Conservation (phyloP, 2,888 invertebrate genomes). For the Napeogenes sylphis region DNA sequence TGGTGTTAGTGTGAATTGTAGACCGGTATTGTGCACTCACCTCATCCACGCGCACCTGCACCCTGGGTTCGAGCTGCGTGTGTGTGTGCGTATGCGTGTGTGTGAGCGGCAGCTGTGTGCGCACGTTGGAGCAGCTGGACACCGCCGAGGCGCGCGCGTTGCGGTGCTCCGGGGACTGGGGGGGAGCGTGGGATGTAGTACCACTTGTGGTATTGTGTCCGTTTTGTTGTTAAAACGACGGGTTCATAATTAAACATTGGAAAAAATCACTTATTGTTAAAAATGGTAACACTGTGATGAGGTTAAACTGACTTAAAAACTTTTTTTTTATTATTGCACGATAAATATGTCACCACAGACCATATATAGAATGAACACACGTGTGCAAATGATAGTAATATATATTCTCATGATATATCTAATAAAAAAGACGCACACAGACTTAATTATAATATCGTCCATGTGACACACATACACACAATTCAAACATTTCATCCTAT, state of each 20-base stretch:
- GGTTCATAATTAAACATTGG: too few species aligned
- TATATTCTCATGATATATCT: too few species aligned
- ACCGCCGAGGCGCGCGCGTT: constrained; percentile 44
- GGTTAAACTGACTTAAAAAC: too few species aligned
- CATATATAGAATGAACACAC: too few species aligned
- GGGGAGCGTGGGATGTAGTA: neutral
- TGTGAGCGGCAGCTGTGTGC: constrained; percentile 48
- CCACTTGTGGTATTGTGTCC: neutral
- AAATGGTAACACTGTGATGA: too few species aligned
- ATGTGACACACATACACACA: neutral
- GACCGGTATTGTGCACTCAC: constrained; percentile 10
- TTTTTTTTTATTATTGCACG: too few species aligned
- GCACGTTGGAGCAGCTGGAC: constrained; percentile 55
- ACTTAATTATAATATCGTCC: neutral
- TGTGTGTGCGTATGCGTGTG: constrained; percentile 39
- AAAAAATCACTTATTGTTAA: too few species aligned
- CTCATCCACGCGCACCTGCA: constrained; percentile 17
- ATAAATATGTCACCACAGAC: too few species aligned
- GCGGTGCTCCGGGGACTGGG: constrained; percentile 66
- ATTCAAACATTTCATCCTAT: neutral
- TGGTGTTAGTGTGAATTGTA: neutral
- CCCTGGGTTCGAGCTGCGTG: constrained; percentile 39
- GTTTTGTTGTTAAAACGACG: too few species aligned
- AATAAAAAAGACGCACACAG: neutral
- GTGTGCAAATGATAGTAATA: too few species aligned